A percentile compares a stretch with the other conserved stretches of the same genome.
Conservation (phyloP, 2,113 vertebrate genomes). For the Rissa tridactyla region DNA sequence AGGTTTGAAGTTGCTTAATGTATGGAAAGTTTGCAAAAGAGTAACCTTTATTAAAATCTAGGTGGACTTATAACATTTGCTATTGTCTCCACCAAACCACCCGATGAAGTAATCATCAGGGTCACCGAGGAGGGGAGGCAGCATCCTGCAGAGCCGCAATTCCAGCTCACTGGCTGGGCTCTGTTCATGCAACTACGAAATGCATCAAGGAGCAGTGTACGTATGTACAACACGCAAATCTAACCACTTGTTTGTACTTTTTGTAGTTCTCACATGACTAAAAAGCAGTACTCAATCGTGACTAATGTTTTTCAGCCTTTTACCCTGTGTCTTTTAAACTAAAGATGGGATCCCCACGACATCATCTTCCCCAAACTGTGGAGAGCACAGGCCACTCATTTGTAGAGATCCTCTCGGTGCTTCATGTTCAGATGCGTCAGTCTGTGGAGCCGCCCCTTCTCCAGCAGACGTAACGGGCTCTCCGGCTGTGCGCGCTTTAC, state of each 20-base stretch:
- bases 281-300: not conserved
- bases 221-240: not conserved
- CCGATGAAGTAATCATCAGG: not conserved
- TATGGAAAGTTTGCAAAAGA: conserved; percentile 16
- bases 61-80: not conserved
- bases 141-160: not conserved
- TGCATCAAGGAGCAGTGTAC: not conserved
- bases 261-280: not conserved
- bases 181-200: not conserved
- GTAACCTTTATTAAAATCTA: conserved; percentile 10
- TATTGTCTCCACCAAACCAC: not conserved
- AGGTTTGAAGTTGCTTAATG: not conserved
- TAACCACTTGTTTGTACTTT: not conserved
- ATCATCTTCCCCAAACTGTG: not conserved
- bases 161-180: not conserved
- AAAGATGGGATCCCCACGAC: not conserved
- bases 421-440: not conserved
- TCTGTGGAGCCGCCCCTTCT: not conserved
- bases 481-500: rapidly evolving
- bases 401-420: not conserved
- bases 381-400: not conserved
- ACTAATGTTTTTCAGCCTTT: not conserved
- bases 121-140: not conserved
- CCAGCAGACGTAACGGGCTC: not conserved
- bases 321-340: not conserved